phyloP scores from a whole-genome alignment of 2,113 vertebrate genomes.

The Mobula birostris region DNA sequence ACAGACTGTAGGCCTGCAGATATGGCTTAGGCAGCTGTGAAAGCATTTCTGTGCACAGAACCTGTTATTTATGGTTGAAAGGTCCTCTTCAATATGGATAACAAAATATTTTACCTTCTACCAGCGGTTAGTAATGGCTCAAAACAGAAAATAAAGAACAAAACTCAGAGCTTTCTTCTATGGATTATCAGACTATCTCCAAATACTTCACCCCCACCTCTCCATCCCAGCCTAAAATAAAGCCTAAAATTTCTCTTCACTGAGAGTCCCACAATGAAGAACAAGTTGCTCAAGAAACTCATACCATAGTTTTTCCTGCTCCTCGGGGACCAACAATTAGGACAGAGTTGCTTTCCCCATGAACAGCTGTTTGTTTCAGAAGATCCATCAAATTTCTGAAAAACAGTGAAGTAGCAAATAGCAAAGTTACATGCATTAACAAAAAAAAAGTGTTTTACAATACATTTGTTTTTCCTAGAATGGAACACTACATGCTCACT shows the following conservation, averaged over 20 bases:
- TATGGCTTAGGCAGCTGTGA: too few species aligned
- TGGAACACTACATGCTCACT: too few species aligned
- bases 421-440: neutral
- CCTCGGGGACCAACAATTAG: conserved; percentile 85
- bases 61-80: too few species aligned
- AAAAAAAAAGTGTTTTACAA: neutral
- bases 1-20: too few species aligned
- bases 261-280: neutral
- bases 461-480: too few species aligned
- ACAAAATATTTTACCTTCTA: neutral
- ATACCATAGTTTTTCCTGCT: conserved; percentile 81
- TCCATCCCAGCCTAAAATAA: neutral
- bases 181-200: neutral
- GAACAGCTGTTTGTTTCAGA: conserved; percentile 70
- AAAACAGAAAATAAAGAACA: neutral
- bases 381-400: conserved; percentile 82
- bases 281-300: conserved; percentile 38
- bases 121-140: neutral
- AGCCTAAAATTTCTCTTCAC: neutral
- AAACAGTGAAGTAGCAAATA: conserved; percentile 15
- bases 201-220: neutral
- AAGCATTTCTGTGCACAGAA: too few species aligned
- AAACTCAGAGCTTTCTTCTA: neutral
- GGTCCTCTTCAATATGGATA: neutral
- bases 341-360: conserved; percentile 91